Evolutionary conservation across 23 tunicate genomes (phyloP), one percentile per base, ranked within the genome.

Genomic region (Styela clava): DNA sequence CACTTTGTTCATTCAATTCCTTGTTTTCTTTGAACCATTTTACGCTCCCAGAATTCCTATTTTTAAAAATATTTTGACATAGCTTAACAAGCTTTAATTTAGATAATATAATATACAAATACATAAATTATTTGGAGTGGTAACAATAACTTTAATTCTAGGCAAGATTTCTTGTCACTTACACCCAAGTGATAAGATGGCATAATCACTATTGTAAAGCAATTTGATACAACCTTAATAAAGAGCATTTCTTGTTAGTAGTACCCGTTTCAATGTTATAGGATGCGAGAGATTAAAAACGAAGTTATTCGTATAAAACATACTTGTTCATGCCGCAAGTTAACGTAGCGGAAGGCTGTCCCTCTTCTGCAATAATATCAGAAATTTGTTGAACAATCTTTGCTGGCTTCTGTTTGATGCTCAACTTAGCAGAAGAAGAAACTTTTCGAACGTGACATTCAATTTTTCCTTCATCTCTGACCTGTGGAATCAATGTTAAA

Each of bases 371-470:
- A 25, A 37, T 52, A 1, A 37, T 27, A 37, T 76, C 81, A 19
- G 64, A 37, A 0, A 76, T n/a, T 21, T 35, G 81, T 34, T 72
- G 30, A 19, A 70, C 82, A 0, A 82, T 34, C 83, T 82, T 82
- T 30, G 85, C 85, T 28, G 85, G 85, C 21, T 68, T 69, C 23
- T 82, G 63, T 32, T 69, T 82, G 56, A 82, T 28, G 22, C 44
- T 35, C 26, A 82, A 22, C 5, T 82, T 36, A 33, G 61, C 79
- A 20, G 74, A 71, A 74, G 63, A 28, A 24, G 32, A 24, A 0
- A 33, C 74, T 29, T 82, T 72, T 65, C 85, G 81, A 1, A 76
- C 33, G 21, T 76, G 35, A 64, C 81, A 76, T 44, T 2, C 81
- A 21, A 33, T 33, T 2, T 22, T 23, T 5, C 81, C 81, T 44